Base-by-base conservation (phyloP, 2,113 vertebrate genomes). In the Sceloporus undulatus region DNA sequence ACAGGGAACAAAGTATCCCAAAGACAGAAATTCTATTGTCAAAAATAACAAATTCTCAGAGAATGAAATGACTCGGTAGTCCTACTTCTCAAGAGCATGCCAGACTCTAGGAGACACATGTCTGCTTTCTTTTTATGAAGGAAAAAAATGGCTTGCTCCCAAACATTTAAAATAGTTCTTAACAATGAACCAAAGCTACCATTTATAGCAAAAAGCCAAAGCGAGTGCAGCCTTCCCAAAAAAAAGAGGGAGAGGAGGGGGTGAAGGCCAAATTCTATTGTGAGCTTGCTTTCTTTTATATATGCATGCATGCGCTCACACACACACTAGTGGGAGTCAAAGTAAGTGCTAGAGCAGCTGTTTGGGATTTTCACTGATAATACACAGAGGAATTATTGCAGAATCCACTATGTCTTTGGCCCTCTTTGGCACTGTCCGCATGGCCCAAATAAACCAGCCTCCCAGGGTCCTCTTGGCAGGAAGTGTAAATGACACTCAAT, bases 1-100 rank as follows among this genome's bases (percentile, higher is more conserved):
- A 91, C 81, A 88, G 88, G 90, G 90, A 92, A 90, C 19, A 94
- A 95, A 92, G 93, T 92, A 93, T 91, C 90, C 89, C 87, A 94
- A 94, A 86, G 59, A 91, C 93, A 93, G 92, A 91, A 91, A 89
- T 16, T 92, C 83, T 94, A 83, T 93, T 86, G 79, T 91, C 93
- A 95, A 95, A 88, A 52, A 87, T 65, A 86, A 94, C 87, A 81
- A 1, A 92, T 88, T 42, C 81, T 66, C 89, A 82, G 0, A 85
- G 86, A 56, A 94, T 93, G 91, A 92, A 93, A 92, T 74, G 29
- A 71, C 9, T 70, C 84, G 93, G 65, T 0, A 0, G 90, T 77
- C 82, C 85, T 86, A 91, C 90, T 91, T 56, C 78, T 70, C 80
- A 90, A 88, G 86, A 56, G 13, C 25, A 65, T 1, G 77, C 90